Conservation (phyloP, 2,888 invertebrate species). For the Halictus quadricinctus region DNA sequence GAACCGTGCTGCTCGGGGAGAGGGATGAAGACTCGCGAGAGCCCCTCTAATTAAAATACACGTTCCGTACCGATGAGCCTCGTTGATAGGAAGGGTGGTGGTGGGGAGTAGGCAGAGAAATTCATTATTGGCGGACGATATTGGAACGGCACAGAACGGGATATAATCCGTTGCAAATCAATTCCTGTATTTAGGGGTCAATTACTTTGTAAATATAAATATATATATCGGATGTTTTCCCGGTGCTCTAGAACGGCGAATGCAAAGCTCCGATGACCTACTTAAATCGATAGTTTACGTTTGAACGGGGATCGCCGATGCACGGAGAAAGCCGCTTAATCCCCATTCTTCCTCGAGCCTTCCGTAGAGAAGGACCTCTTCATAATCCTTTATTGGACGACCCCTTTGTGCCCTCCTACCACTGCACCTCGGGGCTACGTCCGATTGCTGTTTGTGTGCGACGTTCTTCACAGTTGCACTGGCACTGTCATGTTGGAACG, state of each 20-base stretch:
- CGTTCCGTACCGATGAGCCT: background rate
- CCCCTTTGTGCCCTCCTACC: conserved; percentile 7
- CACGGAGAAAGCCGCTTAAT: conserved; percentile 27
- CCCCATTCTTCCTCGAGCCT: conserved; percentile 19
- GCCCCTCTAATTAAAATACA: conserved; percentile 17
- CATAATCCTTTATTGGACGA: conserved; percentile 43
- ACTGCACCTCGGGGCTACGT: background rate
- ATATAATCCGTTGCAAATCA: conserved; percentile 17
- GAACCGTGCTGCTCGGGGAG: background rate
- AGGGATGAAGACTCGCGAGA: conserved; percentile 1
- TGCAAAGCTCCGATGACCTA: conserved; percentile 18
- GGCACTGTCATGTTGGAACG: background rate
- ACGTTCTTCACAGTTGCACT: background rate
- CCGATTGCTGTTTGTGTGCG: background rate
- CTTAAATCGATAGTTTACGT: conserved; percentile 39
- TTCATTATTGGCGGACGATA: conserved; percentile 2
- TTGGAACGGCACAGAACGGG: background rate
- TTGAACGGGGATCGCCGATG: conserved; percentile 23
- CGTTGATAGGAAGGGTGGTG: background rate
- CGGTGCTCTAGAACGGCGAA: background rate
- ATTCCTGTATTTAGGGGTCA: background rate
- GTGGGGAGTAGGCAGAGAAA: background rate
- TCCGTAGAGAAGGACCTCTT: conserved; percentile 26
- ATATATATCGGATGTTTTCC: background rate
- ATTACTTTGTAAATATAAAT: background rate